Conservation (phyloP, 53 echinoderm and acorn worm genomes). For the Patiria pectinifera region DNA sequence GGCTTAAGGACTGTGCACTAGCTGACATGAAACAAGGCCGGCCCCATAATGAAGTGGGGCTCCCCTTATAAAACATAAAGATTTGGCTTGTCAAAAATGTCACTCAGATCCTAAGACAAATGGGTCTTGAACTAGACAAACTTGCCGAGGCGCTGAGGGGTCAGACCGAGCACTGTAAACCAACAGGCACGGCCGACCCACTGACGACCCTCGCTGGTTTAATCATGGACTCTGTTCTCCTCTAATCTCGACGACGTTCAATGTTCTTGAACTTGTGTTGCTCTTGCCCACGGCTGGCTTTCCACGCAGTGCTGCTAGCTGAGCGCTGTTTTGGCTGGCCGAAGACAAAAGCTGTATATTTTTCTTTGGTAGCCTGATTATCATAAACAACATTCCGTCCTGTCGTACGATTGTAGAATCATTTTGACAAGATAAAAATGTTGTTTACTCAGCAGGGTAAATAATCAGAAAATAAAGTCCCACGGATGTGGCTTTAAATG, state of each 20-base stretch:
- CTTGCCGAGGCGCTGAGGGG: constrained; percentile 1
- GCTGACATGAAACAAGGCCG: background rate
- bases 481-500: background rate
- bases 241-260: background rate
- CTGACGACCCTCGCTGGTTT: background rate
- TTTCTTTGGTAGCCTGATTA: background rate
- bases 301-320: background rate
- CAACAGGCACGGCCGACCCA: constrained; percentile 7
- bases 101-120: constrained; percentile 31
- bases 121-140: constrained; percentile 7
- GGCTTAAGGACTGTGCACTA: background rate
- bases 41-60: background rate
- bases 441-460: background rate
- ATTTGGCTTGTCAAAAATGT: constrained; percentile 4
- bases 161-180: constrained; percentile 16
- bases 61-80: background rate
- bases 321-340: background rate
- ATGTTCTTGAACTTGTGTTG: constrained; percentile 18
- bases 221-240: background rate
- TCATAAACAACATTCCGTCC: constrained; percentile 31
- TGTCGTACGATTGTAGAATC: background rate
- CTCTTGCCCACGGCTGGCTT: background rate
- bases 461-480: background rate
- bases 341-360: constrained; percentile 7
- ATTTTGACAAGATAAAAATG: constrained; percentile 1